A percentile compares a stretch with the other conserved stretches of the same genome.
phyloP scores from a whole-genome alignment of 2,888 invertebrate species.

The Leptopilina syphax region DNA sequence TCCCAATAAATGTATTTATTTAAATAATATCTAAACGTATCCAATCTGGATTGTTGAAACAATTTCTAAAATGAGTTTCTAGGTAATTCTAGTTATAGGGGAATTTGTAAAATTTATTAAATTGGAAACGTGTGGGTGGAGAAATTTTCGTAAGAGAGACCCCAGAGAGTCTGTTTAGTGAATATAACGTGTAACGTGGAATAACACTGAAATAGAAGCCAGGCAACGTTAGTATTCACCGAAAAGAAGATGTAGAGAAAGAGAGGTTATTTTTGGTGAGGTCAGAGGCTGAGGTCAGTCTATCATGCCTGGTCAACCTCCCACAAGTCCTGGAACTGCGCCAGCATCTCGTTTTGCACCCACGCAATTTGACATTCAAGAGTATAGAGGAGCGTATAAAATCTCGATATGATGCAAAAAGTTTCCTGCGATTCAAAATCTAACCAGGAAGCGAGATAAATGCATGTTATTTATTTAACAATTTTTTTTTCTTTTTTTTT shows the following conservation, averaged over 20 bases:
- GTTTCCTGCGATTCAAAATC: constrained; percentile 8
- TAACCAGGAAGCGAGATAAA: constrained; percentile 7
- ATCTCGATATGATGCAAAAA: constrained; percentile 11
- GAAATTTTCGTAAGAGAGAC: constrained; percentile 18
- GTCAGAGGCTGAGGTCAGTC: constrained; percentile 77
- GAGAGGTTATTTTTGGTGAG: constrained; percentile 75
- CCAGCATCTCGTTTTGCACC: constrained; percentile 63
- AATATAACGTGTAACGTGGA: neutral
- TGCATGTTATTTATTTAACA: neutral
- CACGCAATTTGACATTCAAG: constrained; percentile 47
- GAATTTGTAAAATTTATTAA: neutral
- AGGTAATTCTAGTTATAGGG: neutral
- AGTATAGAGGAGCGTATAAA: neutral
- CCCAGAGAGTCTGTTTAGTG: neutral
- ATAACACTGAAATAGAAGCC: constrained; percentile 34
- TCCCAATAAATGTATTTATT: no score
- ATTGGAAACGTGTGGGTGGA: constrained; percentile 21
- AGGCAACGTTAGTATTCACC: constrained; percentile 20
- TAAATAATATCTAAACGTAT: no score
- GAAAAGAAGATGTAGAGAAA: constrained; percentile 43
- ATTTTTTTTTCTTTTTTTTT: constrained; percentile 1
- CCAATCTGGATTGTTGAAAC: no score
- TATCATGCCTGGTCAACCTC: constrained; percentile 75
- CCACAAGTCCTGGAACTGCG: constrained; percentile 74
- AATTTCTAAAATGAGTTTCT: neutral